These are phyloP conservation scores for Hypotaenidia philippensis DNA, from an alignment of 2,797 vertebrate species.

Conservation along the genomic window DNA sequence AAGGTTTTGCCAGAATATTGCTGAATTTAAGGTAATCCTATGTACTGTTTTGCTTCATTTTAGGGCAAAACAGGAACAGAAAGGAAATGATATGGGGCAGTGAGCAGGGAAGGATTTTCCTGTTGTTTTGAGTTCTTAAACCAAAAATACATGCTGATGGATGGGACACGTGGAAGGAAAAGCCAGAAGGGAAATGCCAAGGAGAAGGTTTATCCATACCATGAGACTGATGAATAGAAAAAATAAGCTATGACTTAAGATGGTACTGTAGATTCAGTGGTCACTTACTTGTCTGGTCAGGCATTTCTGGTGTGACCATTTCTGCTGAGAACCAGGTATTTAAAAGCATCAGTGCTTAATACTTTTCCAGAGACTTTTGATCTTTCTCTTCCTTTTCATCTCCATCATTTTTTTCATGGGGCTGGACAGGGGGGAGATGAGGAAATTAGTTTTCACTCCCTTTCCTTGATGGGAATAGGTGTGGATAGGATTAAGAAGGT, in stretches of 20 bases:
- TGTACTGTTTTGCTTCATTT: neutral
- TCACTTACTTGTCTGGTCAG: neutral
- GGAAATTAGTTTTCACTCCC: slow-evolving; percentile 24
- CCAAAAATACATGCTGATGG: neutral
- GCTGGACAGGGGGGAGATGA: neutral
- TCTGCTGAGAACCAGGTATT: neutral
- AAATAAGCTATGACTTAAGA: accelerated
- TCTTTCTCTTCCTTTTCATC: neutral
- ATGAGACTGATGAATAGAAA: neutral
- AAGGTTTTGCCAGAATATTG: neutral
- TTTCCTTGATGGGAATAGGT: neutral
- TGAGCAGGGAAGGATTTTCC: neutral
- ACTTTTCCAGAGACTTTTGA: neutral
- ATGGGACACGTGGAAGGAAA: neutral
- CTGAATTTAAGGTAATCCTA: neutral
- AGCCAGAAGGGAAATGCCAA: neutral
- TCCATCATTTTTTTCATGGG: neutral
- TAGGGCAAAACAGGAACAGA: neutral
- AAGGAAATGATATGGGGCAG: neutral
- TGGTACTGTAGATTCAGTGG: neutral
- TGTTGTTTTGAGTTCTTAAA: neutral
- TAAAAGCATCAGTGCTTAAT: neutral
- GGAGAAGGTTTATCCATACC: accelerated
- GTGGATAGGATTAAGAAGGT: neutral
- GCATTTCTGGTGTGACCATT: neutral